Conservation (phyloP, 2,797 vertebrate species). For the Otolemur crassicaudatus region DNA sequence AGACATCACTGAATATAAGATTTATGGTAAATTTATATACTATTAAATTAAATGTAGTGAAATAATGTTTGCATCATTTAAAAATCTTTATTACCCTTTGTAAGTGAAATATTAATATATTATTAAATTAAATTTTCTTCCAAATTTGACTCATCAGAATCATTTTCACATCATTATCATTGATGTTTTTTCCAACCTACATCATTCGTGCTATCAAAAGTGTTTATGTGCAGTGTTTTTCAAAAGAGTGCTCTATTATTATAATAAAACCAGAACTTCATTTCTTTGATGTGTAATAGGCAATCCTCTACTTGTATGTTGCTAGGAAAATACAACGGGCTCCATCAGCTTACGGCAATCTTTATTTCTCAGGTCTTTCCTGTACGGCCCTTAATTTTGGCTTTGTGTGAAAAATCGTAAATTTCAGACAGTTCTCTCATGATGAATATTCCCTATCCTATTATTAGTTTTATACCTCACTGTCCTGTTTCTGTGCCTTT, state of each 20-base stretch:
- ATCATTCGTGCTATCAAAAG: neutral
- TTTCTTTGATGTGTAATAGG: neutral
- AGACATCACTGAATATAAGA: neutral
- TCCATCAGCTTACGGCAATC: neutral
- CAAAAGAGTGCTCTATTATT: neutral
- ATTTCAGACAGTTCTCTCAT: neutral
- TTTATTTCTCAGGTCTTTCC: neutral
- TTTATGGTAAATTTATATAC: neutral
- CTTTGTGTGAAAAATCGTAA: conserved; percentile 6
- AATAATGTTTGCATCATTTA: neutral
- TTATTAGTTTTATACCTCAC: neutral
- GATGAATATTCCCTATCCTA: neutral
- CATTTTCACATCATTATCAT: neutral
- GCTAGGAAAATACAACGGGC: neutral
- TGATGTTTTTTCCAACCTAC: neutral
- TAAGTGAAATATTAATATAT: neutral
- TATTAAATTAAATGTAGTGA: neutral
- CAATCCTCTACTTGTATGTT: neutral
- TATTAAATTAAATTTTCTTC: neutral
- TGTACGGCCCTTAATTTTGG: neutral
- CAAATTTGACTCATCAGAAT: neutral
- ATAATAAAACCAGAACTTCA: neutral
- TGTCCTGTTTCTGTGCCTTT: neutral
- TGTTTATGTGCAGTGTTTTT: neutral
- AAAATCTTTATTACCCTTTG: neutral